Evolutionary conservation across 2,888 invertebrate genomes (phyloP).

Genomic region (Apoda limacodes): DNA sequence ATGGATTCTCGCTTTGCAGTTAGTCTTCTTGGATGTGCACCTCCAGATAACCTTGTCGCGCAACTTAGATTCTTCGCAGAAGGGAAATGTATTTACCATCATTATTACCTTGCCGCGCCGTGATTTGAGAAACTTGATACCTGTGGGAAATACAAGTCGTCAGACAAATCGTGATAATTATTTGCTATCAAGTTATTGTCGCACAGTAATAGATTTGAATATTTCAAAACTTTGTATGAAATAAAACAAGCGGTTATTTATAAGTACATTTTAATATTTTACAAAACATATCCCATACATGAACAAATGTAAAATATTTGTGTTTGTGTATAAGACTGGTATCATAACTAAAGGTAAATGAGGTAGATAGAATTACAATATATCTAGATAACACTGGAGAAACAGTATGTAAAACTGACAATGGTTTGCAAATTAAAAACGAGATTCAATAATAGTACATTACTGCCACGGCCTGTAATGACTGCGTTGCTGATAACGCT

Average conservation of each 20-base stretch:
- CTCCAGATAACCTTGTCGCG: conserved; percentile 65
- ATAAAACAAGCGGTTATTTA: conserved; percentile 61
- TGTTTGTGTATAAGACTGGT: conserved; percentile 50
- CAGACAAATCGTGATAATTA: no score
- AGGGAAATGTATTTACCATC: conserved; percentile 68
- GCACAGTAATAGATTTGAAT: no score
- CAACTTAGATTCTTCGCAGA: conserved; percentile 65
- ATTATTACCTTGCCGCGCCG: conserved; percentile 64
- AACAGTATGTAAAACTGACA: no score
- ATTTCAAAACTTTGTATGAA: conserved; percentile 22
- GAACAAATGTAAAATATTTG: no score
- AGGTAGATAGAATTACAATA: conserved; percentile 54
- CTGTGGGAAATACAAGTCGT: conserved; percentile 55
- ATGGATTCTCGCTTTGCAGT: conserved; percentile 63
- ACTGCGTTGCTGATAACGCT: no score
- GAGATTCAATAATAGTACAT: no score
- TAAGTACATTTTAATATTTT: conserved; percentile 69
- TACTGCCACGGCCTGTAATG: no score
- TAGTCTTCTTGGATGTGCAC: conserved; percentile 66
- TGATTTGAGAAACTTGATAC: conserved; percentile 63
- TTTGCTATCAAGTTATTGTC: no score
- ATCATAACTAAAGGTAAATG: conserved; percentile 51
- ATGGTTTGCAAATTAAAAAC: no score
- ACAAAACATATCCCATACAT: conserved; percentile 66
- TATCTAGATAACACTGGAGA: no score